These are phyloP conservation scores for Amblyopsis rosae DNA, from an alignment of 2,113 vertebrate genomes.

Conservation along the genomic window DNA sequence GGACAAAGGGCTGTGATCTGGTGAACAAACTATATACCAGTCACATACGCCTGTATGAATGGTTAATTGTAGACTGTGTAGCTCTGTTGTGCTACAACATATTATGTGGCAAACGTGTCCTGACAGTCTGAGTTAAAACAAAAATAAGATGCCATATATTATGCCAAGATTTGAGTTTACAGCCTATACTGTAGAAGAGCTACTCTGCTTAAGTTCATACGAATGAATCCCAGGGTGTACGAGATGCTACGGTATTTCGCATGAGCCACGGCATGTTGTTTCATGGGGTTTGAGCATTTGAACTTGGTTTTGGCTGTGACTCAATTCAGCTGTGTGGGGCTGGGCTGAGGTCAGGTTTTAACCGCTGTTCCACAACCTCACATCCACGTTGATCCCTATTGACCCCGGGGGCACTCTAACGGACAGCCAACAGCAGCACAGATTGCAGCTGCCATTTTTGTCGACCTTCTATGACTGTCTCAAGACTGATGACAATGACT, in stretches of 20 bases:
- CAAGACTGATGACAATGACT: no score
- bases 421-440: constrained; percentile 36
- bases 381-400: constrained; percentile 30
- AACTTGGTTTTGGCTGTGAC: constrained; percentile 37
- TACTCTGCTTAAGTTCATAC: constrained; percentile 39
- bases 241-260: constrained; percentile 14
- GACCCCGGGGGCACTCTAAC: constrained; percentile 33
- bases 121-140: not conserved
- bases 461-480: not conserved
- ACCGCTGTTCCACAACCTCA: constrained; percentile 40
- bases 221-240: constrained; percentile 16
- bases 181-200: constrained; percentile 34
- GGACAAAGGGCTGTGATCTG: constrained; percentile 16
- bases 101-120: no score
- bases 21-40: constrained; percentile 2
- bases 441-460: constrained; percentile 29
- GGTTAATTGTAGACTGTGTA: not conserved
- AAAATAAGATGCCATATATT: constrained; percentile 25
- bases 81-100: no score
- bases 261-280: not conserved
- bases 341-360: constrained; percentile 41
- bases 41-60: constrained; percentile 3
- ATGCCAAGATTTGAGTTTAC: constrained; percentile 17
- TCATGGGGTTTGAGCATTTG: constrained; percentile 34
- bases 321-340: constrained; percentile 50